phyloP scores from a whole-genome alignment of 2,888 invertebrate species.

The Formica aserva region DNA sequence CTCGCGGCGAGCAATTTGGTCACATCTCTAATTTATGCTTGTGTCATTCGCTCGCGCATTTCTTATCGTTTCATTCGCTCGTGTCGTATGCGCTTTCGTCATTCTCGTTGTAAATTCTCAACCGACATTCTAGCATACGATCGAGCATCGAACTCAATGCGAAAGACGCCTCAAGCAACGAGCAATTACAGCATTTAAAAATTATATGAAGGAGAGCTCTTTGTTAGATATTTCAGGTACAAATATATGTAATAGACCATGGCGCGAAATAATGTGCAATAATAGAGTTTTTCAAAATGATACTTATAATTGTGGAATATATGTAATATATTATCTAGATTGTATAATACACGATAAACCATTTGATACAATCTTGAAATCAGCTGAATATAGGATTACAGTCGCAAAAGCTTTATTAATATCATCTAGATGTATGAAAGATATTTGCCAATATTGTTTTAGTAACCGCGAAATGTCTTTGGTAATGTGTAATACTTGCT shows the following conservation, averaged over 20 bases:
- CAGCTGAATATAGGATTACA: background rate
- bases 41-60: too few species aligned
- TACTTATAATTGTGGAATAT: background rate
- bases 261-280: background rate
- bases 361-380: background rate
- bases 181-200: slow-evolving; percentile 10
- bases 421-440: background rate
- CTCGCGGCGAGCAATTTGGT: too few species aligned
- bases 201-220: background rate
- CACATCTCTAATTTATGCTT: too few species aligned
- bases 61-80: too few species aligned
- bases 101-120: too few species aligned
- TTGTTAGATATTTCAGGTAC: background rate
- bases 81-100: too few species aligned
- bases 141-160: too few species aligned
- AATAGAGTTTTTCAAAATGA: background rate
- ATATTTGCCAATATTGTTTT: slow-evolving; percentile 14
- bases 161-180: too few species aligned
- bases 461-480: background rate
- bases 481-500: too few species aligned
- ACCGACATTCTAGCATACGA: too few species aligned
- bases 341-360: background rate
- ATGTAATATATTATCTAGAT: slow-evolving; percentile 10
- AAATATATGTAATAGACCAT: background rate
- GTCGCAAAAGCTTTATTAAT: background rate